phyloP scores from a whole-genome alignment of 2,888 invertebrate genomes.

The Drosophila neonasuta region DNA sequence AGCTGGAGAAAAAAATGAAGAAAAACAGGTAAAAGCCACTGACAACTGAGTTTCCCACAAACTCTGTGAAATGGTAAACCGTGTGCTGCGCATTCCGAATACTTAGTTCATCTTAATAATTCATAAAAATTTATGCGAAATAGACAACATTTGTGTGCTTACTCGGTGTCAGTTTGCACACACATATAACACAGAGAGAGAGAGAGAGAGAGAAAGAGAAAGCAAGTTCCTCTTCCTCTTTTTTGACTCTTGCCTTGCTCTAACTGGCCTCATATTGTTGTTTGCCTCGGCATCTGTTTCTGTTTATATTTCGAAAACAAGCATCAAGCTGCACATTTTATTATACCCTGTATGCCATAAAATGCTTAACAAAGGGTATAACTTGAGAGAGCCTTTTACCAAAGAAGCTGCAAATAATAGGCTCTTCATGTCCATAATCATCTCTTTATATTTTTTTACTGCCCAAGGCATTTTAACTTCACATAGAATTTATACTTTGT shows the following conservation, averaged over 20 bases:
- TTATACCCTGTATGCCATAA: slow-evolving; percentile 21
- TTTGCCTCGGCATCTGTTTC: slow-evolving; percentile 29
- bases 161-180: slow-evolving; percentile 17
- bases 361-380: slow-evolving; percentile 4
- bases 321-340: slow-evolving; percentile 25
- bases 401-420: neutral
- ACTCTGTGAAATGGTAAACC: slow-evolving; percentile 49
- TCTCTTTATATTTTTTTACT: neutral
- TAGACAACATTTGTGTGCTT: slow-evolving; percentile 54
- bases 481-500: neutral
- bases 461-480: neutral
- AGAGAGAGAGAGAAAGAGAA: neutral
- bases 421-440: neutral
- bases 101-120: slow-evolving; percentile 69
- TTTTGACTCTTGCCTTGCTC: neutral
- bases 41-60: neutral
- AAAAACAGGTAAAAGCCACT: slow-evolving; percentile 31
- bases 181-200: neutral
- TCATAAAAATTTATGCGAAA: slow-evolving; percentile 72
- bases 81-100: slow-evolving; percentile 46
- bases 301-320: slow-evolving; percentile 8
- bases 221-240: too few species aligned
- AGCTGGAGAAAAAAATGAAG: neutral
- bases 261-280: slow-evolving; percentile 20
- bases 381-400: neutral